Evolutionary conservation across 64 coral and sea anemone genomes (phyloP).

Genomic region (Dendrophyllia cribrosa): DNA sequence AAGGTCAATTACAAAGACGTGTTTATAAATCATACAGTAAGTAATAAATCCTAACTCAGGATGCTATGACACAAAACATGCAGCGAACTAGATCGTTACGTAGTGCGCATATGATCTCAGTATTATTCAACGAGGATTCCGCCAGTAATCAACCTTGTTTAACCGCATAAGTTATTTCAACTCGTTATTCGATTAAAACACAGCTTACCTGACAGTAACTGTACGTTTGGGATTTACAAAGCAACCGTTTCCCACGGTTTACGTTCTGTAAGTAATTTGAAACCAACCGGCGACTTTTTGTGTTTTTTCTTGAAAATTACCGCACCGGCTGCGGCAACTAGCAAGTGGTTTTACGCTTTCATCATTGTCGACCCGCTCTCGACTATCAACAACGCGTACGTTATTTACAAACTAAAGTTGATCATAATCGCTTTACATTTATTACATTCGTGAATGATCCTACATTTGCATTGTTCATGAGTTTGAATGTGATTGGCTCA

Average conservation of each 20-base stretch:
- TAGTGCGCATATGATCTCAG: too few species aligned
- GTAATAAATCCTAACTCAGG: not conserved
- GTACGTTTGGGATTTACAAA: not conserved
- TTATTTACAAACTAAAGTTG: constrained; percentile 5
- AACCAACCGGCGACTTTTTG: not conserved
- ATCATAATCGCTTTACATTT: constrained; percentile 5
- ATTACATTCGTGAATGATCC: not conserved
- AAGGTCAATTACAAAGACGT: constrained; percentile 28
- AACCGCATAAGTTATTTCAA: too few species aligned
- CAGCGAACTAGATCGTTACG: too few species aligned
- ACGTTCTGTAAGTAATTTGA: not conserved
- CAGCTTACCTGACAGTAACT: not conserved
- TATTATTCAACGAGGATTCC: too few species aligned
- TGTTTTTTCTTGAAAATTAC: not conserved
- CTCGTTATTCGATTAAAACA: too few species aligned
- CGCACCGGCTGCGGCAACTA: not conserved
- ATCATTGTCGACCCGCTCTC: not conserved
- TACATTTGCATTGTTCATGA: not conserved
- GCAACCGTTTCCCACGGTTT: not conserved
- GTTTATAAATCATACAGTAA: not conserved
- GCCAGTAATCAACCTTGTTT: too few species aligned
- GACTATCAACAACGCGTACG: not conserved
- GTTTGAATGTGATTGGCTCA: constrained; percentile 12
- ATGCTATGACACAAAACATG: not conserved
- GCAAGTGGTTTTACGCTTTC: not conserved